Percentiles rank a stretch among this genome's conserved stretches.
These are phyloP conservation scores for Gobio gobio DNA, from an alignment of 2,113 vertebrate species.

Conservation along the genomic window DNA sequence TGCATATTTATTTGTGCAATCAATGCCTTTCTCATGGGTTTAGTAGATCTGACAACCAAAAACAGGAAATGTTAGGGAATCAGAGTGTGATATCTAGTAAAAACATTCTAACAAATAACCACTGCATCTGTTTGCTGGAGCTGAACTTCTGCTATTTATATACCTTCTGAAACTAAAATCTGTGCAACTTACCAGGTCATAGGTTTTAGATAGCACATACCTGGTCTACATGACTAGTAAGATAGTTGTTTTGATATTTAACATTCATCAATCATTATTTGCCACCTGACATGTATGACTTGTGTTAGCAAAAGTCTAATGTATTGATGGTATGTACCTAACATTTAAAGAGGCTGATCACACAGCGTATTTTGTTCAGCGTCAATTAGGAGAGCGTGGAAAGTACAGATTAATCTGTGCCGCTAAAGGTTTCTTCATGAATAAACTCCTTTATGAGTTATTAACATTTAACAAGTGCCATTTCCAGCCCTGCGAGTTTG, in stretches of 20 bases:
- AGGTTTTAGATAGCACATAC: neutral
- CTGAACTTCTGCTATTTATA: neutral
- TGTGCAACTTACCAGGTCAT: neutral
- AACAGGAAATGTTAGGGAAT: no score
- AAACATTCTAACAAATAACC: no score
- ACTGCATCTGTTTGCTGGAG: neutral
- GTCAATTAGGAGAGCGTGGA: constrained; percentile 11
- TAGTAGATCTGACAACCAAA: no score
- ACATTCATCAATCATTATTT: constrained; percentile 11
- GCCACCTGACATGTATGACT: neutral
- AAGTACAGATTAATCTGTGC: constrained; percentile 50
- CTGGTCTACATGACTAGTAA: no score
- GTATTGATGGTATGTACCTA: neutral
- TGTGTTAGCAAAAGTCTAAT: neutral
- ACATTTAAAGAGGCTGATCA: neutral
- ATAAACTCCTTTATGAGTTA: constrained; percentile 63
- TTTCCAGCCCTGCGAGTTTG: constrained; percentile 45
- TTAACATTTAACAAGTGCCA: constrained; percentile 67
- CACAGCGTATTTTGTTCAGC: constrained; percentile 3
- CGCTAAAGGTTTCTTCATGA: constrained; percentile 55
- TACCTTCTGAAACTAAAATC: neutral
- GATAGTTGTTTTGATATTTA: neutral
- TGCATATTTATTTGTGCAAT: neutral
- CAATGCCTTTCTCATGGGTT: neutral
- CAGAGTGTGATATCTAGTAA: no score